A percentile compares a stretch with the other conserved stretches of the same genome.
Conservation (phyloP, 2,113 vertebrate genomes). For the Picathartes gymnocephalus region DNA sequence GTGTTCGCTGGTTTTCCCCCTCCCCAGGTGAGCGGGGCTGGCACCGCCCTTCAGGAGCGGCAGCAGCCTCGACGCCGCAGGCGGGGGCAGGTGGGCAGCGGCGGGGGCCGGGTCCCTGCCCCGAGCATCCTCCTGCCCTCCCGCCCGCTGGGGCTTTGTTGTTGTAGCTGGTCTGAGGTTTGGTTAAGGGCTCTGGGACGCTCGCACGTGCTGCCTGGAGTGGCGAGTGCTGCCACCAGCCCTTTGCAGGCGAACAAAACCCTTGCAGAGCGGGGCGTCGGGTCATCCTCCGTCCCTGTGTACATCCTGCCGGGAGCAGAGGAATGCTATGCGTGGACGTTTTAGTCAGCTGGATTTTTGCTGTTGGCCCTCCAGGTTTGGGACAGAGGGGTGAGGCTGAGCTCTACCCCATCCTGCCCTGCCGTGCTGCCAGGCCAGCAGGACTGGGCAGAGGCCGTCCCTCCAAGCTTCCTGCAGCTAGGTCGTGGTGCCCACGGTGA, state of each 20-base stretch:
- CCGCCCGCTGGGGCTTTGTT: neutral
- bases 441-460: neutral
- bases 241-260: neutral
- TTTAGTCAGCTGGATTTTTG: neutral
- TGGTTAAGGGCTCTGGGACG: neutral
- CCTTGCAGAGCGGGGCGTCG: neutral
- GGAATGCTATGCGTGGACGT: fast-evolving
- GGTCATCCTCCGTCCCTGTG: fast-evolving
- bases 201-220: neutral
- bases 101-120: neutral
- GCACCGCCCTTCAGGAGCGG: neutral
- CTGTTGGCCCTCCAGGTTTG: neutral
- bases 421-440: neutral
- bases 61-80: neutral
- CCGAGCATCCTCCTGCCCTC: neutral
- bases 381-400: neutral
- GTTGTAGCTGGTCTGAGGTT: neutral
- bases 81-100: neutral
- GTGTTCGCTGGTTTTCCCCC: neutral
- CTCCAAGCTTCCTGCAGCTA: neutral
- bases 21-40: neutral
- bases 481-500: neutral
- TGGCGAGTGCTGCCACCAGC: neutral
- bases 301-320: neutral
- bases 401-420: neutral